Percentiles rank a stretch among this genome's conserved stretches.
phyloP scores from a whole-genome alignment of 1,140 invertebrate genomes.

The Nebria ingens region DNA sequence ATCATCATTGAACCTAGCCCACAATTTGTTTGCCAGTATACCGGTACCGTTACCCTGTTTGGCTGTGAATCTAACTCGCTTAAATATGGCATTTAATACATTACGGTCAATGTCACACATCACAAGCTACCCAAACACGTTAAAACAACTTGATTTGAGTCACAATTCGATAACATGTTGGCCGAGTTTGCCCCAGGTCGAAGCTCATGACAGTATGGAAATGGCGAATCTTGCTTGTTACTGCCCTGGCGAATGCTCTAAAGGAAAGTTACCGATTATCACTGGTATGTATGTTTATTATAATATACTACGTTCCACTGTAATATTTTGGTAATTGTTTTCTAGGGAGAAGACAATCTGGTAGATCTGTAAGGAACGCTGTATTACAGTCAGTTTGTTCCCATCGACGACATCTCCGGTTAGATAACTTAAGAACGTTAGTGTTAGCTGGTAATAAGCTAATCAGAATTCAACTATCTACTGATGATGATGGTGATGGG shows the following conservation, averaged over 20 bases:
- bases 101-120: constrained; percentile 79
- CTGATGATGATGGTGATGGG: constrained; percentile 52
- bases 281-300: constrained; percentile 34
- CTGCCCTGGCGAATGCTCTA: constrained; percentile 22
- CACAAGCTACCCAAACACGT: constrained; percentile 73
- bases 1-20: constrained; percentile 72
- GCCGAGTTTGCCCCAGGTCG: constrained; percentile 68
- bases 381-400: constrained; percentile 71
- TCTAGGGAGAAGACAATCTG: constrained; percentile 33
- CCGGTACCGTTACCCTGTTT: constrained; percentile 82
- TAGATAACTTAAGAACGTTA: constrained; percentile 72
- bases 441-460: constrained; percentile 79
- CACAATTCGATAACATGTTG: constrained; percentile 86
- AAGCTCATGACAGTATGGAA: constrained; percentile 48
- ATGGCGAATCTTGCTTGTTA: constrained; percentile 54
- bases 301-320: constrained; percentile 6
- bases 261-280: constrained; percentile 34
- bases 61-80: constrained; percentile 69
- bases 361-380: constrained; percentile 53
- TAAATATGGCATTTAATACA: constrained; percentile 87
- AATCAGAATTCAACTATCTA: constrained; percentile 63
- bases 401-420: constrained; percentile 68
- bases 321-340: constrained; percentile 10
- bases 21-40: constrained; percentile 80
- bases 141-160: constrained; percentile 87